phyloP scores from a whole-genome alignment of 2,888 invertebrate species.

The Caenorhabditis sp. region DNA sequence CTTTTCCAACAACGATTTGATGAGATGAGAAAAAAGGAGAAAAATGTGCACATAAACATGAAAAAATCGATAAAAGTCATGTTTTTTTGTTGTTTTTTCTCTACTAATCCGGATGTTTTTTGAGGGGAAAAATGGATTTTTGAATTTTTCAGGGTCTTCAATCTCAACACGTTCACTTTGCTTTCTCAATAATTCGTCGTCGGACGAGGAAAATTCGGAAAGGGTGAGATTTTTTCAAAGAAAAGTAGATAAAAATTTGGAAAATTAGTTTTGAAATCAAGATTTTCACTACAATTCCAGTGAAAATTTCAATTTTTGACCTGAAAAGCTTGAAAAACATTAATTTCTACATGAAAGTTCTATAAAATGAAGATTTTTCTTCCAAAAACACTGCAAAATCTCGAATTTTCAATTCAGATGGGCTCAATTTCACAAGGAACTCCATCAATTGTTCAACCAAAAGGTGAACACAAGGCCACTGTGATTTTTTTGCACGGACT shows the following conservation, averaged over 20 bases:
- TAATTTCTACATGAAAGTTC: no score
- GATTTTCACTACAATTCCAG: background rate
- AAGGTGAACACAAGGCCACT: slow-evolving; percentile 9
- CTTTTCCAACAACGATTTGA: background rate
- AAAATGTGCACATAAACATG: background rate
- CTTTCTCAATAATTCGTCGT: slow-evolving; percentile 18
- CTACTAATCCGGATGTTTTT: background rate
- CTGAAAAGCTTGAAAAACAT: background rate
- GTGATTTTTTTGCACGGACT: slow-evolving; percentile 70
- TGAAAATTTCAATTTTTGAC: background rate
- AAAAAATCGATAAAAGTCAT: background rate
- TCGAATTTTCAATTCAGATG: slow-evolving; percentile 9
- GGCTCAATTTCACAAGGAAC: slow-evolving; percentile 11
- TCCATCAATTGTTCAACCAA: slow-evolving; percentile 23
- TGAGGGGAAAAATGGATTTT: no score
- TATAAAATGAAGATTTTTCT: no score
- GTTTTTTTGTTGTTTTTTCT: no score
- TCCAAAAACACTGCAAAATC: no score
- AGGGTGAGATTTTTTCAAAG: background rate
- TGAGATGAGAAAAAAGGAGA: background rate
- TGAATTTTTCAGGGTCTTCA: slow-evolving; percentile 38
- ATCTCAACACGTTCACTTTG: slow-evolving; percentile 31
- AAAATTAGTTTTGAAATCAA: background rate
- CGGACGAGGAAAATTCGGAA: slow-evolving; percentile 20
- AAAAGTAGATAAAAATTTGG: no score